These are phyloP conservation scores for Brachycybe producta DNA, from an alignment of 2,888 invertebrate genomes.

Conservation along the genomic window DNA sequence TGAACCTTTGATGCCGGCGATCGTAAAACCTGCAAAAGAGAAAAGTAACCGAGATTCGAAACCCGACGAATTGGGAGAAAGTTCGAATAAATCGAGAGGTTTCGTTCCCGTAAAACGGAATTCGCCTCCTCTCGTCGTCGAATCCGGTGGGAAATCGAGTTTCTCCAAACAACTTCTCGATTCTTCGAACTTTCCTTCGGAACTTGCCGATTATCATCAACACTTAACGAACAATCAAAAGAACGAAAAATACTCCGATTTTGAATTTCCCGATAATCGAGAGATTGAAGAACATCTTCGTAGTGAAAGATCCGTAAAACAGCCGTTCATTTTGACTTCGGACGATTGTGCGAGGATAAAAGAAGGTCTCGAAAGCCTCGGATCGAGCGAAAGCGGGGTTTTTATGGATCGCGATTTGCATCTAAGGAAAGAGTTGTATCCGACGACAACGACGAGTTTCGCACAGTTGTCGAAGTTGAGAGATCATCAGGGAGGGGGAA, in stretches of 20 bases:
- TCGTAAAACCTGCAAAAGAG: constrained; percentile 48
- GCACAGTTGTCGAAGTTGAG: constrained; percentile 52
- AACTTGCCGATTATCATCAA: not conserved
- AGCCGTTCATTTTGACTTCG: constrained; percentile 1
- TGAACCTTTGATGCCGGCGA: constrained; percentile 46
- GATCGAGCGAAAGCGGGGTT: constrained; percentile 21
- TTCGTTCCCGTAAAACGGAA: not conserved
- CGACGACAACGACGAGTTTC: constrained; percentile 51
- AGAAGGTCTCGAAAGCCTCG: constrained; percentile 12
- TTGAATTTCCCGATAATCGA: constrained; percentile 15
- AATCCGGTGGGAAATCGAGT: not conserved
- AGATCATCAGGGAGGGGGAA: constrained; percentile 38
- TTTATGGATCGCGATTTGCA: constrained; percentile 21
- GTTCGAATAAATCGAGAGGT: not conserved
- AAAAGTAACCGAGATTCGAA: constrained; percentile 49
- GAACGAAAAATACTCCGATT: constrained; percentile 4
- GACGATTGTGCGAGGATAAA: constrained; percentile 12
- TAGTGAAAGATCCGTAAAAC: not conserved
- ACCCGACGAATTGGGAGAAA: constrained; percentile 50
- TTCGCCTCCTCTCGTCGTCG: not conserved
- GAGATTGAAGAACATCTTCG: constrained; percentile 16
- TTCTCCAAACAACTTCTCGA: constrained; percentile 1
- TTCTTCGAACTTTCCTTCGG: not conserved
- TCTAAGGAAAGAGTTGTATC: not conserved
- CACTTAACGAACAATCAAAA: not conserved